Base-by-base conservation (phyloP, 2,113 vertebrate genomes). In the Calidris pygmaea region DNA sequence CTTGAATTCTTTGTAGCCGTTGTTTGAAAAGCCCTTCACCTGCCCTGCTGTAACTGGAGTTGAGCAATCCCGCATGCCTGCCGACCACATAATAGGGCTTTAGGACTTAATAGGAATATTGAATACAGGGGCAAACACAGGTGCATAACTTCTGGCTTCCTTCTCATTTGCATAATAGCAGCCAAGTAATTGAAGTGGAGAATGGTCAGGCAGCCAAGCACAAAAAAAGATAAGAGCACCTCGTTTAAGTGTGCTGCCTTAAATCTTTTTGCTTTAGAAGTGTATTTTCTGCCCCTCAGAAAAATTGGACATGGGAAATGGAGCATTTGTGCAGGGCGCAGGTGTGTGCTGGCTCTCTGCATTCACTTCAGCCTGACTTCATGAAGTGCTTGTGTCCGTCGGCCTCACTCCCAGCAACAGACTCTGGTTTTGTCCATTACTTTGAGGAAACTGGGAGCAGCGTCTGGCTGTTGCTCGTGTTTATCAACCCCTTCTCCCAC, bases 131-230 rank as follows among this genome's bases (percentile, higher is more conserved):
- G 81, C 94, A 96, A 97, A 95, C 92, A 95, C 97, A 98, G 98
- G 97, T 98, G 98, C 90, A 66, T 81, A 65, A 94, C 92, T 97
- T 97, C 93, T 98, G 94, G 93, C 92, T 97, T 97, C 91, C 84
- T 53, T 75, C 78, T 93, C 62, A 96, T 98, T 98, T 98, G 97
- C 96, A 97, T 98, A 97, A 96, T 94, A 93, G 94, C 73, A 90
- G 86, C 81, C 85, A 80, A 84, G 80, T 95, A 96, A 96, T 92
- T 96, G 94, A 97, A 98, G 95, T 93, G 87, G 93, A 93, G 93
- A 97, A 58, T 85, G 78, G 95, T 97, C 95, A 96, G 82, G 86
- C 80, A 94, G 87, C 86, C 82, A 91, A 96, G 96, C 93, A 91
- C 72, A 88, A 91, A 62, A 62, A 91, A 94, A 73, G 66, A 94